A percentile compares a stretch with the other conserved stretches of the same genome.
Evolutionary conservation across 2,888 invertebrate genomes (phyloP).

Genomic region (Timema cristinae): DNA sequence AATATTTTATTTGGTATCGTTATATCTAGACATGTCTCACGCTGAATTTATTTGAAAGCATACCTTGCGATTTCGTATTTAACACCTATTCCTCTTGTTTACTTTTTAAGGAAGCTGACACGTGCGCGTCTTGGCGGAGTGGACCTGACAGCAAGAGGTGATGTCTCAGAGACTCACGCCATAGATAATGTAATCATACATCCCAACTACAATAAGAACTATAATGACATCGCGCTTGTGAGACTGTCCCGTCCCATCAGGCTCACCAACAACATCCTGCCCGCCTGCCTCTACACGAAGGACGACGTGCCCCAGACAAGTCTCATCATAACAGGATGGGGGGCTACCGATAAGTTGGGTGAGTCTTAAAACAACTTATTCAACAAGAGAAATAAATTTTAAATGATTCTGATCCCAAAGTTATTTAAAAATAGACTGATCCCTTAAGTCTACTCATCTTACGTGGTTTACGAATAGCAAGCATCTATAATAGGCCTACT

Average conservation of each 20-base stretch:
- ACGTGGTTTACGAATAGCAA: too few relatives aligned
- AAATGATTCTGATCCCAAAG: too few relatives aligned
- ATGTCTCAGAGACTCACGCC: constrained; percentile 17
- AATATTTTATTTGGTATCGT: too few relatives aligned
- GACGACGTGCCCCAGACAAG: constrained; percentile 20
- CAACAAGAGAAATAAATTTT: too few relatives aligned
- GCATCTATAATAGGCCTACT: too few relatives aligned
- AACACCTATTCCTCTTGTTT: neutral
- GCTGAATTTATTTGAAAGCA: too few relatives aligned
- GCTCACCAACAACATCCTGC: constrained; percentile 39
- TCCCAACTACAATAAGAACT: constrained; percentile 39
- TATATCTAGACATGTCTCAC: too few relatives aligned
- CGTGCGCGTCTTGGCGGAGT: constrained; percentile 27
- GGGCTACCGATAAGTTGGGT: constrained; percentile 25
- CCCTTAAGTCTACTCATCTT: too few relatives aligned
- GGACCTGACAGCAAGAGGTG: constrained; percentile 18
- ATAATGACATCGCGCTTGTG: constrained; percentile 65
- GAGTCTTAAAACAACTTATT: neutral
- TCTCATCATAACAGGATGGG: constrained; percentile 35
- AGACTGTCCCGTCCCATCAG: constrained; percentile 45
- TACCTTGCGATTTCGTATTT: neutral
- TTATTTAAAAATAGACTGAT: too few relatives aligned
- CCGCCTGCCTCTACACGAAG: constrained; percentile 46
- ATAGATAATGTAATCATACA: constrained; percentile 29
- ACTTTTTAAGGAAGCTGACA: constrained; percentile 13